Percentiles rank a stretch among this genome's conserved stretches.
Conservation (phyloP, 2,888 invertebrate species). For the Morpho deidamia region DNA sequence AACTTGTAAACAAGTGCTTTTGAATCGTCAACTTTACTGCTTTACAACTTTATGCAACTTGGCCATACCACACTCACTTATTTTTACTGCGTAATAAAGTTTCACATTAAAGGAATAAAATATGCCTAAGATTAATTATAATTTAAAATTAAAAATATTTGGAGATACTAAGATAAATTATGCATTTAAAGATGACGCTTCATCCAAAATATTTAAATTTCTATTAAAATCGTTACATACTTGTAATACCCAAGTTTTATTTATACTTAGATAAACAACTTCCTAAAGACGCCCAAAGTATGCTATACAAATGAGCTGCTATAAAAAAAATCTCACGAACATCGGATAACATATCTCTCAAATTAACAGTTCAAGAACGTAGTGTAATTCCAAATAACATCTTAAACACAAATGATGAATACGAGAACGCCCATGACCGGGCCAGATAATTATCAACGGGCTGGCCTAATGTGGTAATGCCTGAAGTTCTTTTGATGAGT, state of each 20-base stretch:
- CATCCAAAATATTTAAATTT: too few species aligned
- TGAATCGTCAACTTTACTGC: too few species aligned
- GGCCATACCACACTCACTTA: too few species aligned
- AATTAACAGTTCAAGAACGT: constrained; percentile 48
- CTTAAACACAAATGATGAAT: constrained; percentile 73
- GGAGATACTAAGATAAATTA: too few species aligned
- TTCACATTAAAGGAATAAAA: too few species aligned
- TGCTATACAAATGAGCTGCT: constrained; percentile 26
- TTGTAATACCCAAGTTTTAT: constrained; percentile 1
- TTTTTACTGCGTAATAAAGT: too few species aligned
- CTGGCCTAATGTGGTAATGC: constrained; percentile 62
- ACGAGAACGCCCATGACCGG: constrained; percentile 65
- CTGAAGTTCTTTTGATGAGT: constrained; percentile 68
- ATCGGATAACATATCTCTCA: constrained; percentile 56
- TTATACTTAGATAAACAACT: constrained; percentile 2
- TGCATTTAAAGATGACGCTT: too few species aligned
- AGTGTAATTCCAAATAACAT: constrained; percentile 60
- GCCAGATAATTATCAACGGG: constrained; percentile 63
- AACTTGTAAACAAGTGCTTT: too few species aligned
- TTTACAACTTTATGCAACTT: too few species aligned
- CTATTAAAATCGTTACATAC: too few species aligned
- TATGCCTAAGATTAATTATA: too few species aligned
- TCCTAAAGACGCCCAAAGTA: constrained; percentile 6
- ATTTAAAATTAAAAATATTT: too few species aligned
- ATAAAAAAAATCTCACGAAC: constrained; percentile 51